Evolutionary conservation across 2,797 vertebrate species (phyloP).

Genomic region (Anguilla marmorata): DNA sequence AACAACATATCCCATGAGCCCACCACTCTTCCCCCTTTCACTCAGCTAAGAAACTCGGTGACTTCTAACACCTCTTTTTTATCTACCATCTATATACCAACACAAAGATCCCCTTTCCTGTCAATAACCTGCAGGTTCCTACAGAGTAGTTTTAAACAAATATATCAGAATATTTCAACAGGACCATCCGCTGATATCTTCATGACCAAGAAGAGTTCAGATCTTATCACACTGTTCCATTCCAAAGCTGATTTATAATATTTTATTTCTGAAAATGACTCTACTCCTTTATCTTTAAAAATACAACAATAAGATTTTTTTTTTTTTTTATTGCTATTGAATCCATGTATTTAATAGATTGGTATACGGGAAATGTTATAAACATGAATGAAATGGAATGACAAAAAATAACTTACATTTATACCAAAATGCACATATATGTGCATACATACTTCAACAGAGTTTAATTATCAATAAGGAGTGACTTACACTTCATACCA

Average conservation of each 20-base stretch:
- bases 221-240: neutral
- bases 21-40: conserved; percentile 14
- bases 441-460: too few relatives aligned
- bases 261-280: neutral
- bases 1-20: conserved; percentile 33
- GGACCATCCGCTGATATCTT: neutral
- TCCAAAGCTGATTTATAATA: neutral
- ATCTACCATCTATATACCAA: neutral
- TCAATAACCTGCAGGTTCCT: conserved; percentile 6
- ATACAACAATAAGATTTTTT: neutral
- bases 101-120: conserved; percentile 3
- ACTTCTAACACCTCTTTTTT: conserved; percentile 8
- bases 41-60: conserved; percentile 6
- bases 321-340: neutral
- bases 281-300: neutral
- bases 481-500: neutral
- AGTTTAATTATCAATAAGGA: neutral
- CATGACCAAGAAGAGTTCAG: neutral
- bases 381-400: too few relatives aligned
- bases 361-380: too few relatives aligned
- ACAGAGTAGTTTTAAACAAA: neutral
- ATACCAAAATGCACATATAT: too few relatives aligned
- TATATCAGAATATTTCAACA: neutral
- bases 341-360: neutral
- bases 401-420: too few relatives aligned